Conservation (phyloP, 2,797 vertebrate species). For the Helicolenus hilgendorfi region DNA sequence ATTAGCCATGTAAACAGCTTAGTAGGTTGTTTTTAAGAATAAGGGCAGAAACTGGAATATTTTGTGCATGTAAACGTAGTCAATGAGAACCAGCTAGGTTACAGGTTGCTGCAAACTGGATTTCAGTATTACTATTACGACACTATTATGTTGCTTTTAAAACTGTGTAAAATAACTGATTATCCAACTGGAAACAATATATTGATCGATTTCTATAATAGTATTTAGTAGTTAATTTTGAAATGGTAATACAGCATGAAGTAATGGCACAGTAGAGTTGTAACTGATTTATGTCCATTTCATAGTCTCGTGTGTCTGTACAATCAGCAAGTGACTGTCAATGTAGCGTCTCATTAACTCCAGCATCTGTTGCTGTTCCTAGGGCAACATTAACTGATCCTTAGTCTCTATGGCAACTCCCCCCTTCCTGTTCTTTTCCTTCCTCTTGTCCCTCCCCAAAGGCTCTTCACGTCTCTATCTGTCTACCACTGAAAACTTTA, state of each 20-base stretch:
- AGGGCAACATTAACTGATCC: slow-evolving; percentile 77
- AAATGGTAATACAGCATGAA: neutral
- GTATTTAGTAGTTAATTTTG: neutral
- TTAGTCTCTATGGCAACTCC: slow-evolving; percentile 79
- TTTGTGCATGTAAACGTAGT: too few species aligned
- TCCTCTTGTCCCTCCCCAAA: slow-evolving; percentile 17
- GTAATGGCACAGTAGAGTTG: neutral
- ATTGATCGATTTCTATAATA: neutral
- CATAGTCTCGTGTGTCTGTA: neutral
- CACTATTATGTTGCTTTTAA: too few species aligned
- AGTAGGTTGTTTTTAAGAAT: too few species aligned
- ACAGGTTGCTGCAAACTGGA: too few species aligned
- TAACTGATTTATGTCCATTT: neutral
- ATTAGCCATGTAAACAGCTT: too few species aligned
- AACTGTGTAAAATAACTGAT: neutral
- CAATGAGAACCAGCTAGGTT: neutral
- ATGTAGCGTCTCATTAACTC: slow-evolving; percentile 36
- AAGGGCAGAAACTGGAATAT: too few species aligned
- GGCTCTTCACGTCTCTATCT: slow-evolving; percentile 33
- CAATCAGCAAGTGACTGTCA: neutral
- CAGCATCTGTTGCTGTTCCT: slow-evolving; percentile 78
- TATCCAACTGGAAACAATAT: neutral
- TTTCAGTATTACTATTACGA: too few species aligned
- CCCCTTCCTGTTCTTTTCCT: slow-evolving; percentile 6
- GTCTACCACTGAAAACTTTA: slow-evolving; percentile 7